Percentiles rank a stretch among this genome's conserved stretches.
Evolutionary conservation across 2,888 invertebrate genomes (phyloP).

Genomic region (Perizoma flavofasciatum): DNA sequence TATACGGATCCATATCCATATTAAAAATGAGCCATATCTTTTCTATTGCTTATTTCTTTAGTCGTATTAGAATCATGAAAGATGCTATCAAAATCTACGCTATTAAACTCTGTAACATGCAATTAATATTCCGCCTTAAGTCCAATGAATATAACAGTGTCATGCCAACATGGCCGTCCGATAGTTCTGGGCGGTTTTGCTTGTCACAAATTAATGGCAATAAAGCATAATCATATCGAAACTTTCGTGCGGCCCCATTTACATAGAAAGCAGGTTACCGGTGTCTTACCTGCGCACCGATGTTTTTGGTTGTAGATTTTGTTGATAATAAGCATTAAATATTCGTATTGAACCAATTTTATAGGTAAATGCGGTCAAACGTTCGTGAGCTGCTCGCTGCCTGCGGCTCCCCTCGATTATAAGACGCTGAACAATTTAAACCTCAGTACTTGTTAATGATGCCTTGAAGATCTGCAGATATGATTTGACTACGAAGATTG

Average conservation of each 20-base stretch:
- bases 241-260: constrained; percentile 46
- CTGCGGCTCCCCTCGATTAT: constrained; percentile 63
- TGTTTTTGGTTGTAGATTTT: neutral
- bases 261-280: constrained; percentile 10
- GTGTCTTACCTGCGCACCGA: neutral
- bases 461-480: constrained; percentile 21
- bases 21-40: too few relatives aligned
- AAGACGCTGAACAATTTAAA: constrained; percentile 59
- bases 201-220: constrained; percentile 80
- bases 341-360: neutral
- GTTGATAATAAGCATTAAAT: neutral
- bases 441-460: constrained; percentile 42
- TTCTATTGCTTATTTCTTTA: too few relatives aligned
- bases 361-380: constrained; percentile 42
- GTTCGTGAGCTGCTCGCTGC: constrained; percentile 57
- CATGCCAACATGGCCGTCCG: constrained; percentile 63
- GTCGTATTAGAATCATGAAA: too few relatives aligned
- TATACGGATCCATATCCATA: too few relatives aligned
- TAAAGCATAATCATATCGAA: constrained; percentile 80
- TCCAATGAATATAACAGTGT: constrained; percentile 52
- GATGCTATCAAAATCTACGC: constrained; percentile 13
- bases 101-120: constrained; percentile 11
- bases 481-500: constrained; percentile 29
- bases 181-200: constrained; percentile 72
- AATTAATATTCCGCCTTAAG: constrained; percentile 18